Conservation (phyloP, 2,113 vertebrate genomes). For the Ctenomys sociabilis region DNA sequence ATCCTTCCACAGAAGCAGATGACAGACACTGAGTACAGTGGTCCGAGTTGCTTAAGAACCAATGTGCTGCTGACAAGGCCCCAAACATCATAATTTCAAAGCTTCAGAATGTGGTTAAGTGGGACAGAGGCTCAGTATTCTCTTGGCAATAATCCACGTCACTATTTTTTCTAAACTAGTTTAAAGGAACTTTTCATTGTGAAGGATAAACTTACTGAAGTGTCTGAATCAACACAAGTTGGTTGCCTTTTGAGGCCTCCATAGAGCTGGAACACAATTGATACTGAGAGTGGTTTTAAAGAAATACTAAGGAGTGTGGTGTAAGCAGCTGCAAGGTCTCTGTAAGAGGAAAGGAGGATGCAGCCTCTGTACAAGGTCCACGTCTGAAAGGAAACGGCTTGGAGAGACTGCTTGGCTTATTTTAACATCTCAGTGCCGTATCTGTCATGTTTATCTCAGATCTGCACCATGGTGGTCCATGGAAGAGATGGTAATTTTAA, state of each 20-base stretch:
- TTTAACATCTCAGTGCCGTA: background rate
- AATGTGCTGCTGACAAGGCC: background rate
- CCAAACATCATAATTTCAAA: conserved; percentile 5
- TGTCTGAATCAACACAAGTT: conserved; percentile 16
- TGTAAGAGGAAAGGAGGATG: conserved; percentile 45
- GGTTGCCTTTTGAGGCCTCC: conserved; percentile 55
- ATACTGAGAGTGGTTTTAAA: conserved; percentile 47
- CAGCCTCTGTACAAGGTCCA: background rate
- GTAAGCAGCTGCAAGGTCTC: conserved; percentile 27
- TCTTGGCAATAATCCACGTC: conserved; percentile 50
- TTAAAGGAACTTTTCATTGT: conserved; percentile 59
- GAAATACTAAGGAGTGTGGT: conserved; percentile 33
- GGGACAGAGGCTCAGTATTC: conserved; percentile 52
- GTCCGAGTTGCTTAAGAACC: background rate
- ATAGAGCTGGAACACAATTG: conserved; percentile 45
- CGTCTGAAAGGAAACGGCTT: background rate
- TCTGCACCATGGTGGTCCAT: background rate
- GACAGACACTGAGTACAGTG: background rate
- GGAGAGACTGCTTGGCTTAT: background rate
- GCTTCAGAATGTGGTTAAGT: background rate
- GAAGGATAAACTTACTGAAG: conserved; percentile 29
- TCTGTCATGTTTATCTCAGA: conserved; percentile 33
- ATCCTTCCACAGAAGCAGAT: conserved; percentile 3
- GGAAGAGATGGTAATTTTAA: conserved; percentile 3
- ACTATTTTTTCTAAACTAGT: conserved; percentile 45